These are phyloP conservation scores for Caiman crocodilus DNA, from an alignment of 2,797 vertebrate species.

Conservation along the genomic window DNA sequence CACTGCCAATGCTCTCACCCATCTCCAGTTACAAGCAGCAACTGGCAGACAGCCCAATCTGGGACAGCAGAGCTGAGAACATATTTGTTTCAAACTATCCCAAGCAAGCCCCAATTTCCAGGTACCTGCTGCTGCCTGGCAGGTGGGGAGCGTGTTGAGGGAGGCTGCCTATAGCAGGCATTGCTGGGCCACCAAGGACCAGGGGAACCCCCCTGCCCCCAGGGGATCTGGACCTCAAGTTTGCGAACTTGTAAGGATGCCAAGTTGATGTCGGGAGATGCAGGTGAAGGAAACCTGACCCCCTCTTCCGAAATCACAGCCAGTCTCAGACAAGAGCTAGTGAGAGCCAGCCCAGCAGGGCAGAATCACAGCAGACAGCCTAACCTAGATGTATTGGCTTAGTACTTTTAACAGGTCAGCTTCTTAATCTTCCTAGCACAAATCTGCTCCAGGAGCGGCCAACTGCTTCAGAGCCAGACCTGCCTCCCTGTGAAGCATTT, in stretches of 20 bases:
- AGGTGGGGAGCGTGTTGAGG: neutral
- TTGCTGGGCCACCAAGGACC: neutral
- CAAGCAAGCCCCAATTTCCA: neutral
- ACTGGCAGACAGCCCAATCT: neutral
- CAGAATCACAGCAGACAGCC: neutral
- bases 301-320: neutral
- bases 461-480: slow-evolving; percentile 37
- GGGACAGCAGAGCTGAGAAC: neutral
- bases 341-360: neutral
- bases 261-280: neutral
- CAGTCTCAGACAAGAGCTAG: neutral
- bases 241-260: neutral
- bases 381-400: neutral
- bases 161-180: too few relatives aligned
- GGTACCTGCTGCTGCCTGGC: neutral
- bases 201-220: neutral
- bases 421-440: neutral
- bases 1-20: neutral
- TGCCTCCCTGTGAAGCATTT: neutral
- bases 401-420: neutral
- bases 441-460: neutral
- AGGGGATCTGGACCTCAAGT: neutral
- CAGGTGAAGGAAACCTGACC: neutral
- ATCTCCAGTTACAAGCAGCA: neutral
- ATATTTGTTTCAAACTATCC: neutral